phyloP scores from a whole-genome alignment of 1,140 invertebrate genomes.

The Pararge aegeria region DNA sequence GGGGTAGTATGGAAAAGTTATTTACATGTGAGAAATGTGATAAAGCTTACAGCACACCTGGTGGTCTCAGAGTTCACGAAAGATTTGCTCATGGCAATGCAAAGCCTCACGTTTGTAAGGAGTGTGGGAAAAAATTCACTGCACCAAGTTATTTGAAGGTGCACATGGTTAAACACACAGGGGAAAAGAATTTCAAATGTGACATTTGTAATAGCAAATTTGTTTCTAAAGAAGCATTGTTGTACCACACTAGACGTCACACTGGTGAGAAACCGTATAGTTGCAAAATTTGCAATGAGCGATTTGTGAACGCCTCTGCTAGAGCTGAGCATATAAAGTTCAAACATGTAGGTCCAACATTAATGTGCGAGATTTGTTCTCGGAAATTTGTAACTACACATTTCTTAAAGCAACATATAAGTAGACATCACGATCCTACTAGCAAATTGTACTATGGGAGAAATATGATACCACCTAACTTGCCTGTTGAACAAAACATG shows the following conservation, averaged over 20 bases:
- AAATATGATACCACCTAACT: conserved; percentile 48
- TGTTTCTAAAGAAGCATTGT: conserved; percentile 67
- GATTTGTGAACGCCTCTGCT: conserved; percentile 66
- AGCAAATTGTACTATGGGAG: conserved; percentile 57
- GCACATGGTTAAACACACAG: conserved; percentile 75
- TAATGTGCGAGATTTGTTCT: conserved; percentile 64
- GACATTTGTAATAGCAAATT: conserved; percentile 65
- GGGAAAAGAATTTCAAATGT: conserved; percentile 73
- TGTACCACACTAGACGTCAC: conserved; percentile 73
- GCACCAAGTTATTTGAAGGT: conserved; percentile 65
- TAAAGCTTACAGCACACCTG: conserved; percentile 61
- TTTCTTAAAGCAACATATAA: conserved; percentile 62
- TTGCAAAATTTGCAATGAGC: conserved; percentile 59
- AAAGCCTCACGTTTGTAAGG: conserved; percentile 56
- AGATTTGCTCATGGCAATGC: conserved; percentile 66
- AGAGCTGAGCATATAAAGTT: conserved; percentile 68
- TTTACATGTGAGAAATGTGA: conserved; percentile 59
- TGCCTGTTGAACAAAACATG: conserved; percentile 51
- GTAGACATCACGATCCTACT: conserved; percentile 57
- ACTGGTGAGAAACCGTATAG: conserved; percentile 77
- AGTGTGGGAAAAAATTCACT: conserved; percentile 65
- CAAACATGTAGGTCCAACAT: conserved; percentile 61
- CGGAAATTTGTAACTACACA: conserved; percentile 63
- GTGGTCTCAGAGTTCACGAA: conserved; percentile 59
- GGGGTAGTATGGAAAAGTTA: conserved; percentile 48